Evolutionary conservation across 2,888 invertebrate genomes (phyloP).

Genomic region (Anthrax anthrax): DNA sequence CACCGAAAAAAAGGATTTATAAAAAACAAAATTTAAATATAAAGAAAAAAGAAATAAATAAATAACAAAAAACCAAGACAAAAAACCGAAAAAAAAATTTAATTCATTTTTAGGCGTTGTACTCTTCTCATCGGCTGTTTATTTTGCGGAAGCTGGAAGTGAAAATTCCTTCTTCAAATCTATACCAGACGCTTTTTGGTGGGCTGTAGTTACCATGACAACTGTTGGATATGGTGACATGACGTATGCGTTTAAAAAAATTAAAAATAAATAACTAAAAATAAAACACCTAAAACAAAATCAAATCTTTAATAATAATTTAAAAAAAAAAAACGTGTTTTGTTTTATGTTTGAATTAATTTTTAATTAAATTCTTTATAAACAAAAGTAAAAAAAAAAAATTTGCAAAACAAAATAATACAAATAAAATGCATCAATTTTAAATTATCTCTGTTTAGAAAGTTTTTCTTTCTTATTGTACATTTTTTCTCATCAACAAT

Average conservation of each 20-base stretch:
- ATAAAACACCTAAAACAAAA: background rate
- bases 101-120: constrained; percentile 86
- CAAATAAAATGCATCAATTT: too few species aligned
- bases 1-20: constrained; percentile 13
- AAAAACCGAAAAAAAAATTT: constrained; percentile 25
- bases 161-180: constrained; percentile 99
- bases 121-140: constrained; percentile 99
- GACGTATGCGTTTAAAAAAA: constrained; percentile 44
- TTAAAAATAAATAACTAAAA: background rate
- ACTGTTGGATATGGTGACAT: constrained; percentile 99
- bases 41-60: constrained; percentile 19
- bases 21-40: constrained; percentile 16
- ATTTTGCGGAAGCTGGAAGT: constrained; percentile 99
- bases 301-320: background rate
- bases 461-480: too few species aligned
- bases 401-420: too few species aligned
- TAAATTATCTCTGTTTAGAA: too few species aligned
- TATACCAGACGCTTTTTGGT: constrained; percentile 99
- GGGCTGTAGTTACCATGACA: constrained; percentile 99
- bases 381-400: too few species aligned
- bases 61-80: too few species aligned
- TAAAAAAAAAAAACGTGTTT: background rate
- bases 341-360: too few species aligned
- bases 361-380: too few species aligned
- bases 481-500: too few species aligned